Base-by-base conservation (phyloP, 1,140 invertebrate genomes). In the Drosophila kepulauana region DNA sequence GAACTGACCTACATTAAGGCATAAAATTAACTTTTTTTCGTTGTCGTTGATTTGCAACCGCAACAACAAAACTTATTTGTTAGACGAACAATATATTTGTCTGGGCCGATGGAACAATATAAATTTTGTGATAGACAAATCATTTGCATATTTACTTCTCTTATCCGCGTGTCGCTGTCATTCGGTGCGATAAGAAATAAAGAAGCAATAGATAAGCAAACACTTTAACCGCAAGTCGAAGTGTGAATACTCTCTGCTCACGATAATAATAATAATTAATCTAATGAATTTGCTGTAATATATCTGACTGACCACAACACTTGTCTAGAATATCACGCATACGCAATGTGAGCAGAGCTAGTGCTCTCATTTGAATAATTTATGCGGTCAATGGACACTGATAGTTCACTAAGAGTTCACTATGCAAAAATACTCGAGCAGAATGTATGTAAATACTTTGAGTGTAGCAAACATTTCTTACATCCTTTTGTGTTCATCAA, bases 1-100 rank as follows among this genome's bases (percentile, higher is more conserved):
- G 71, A 79, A 79, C 82, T 86, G 82, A 86, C 82, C 82, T 86
- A 79, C 82, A 75, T 76, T 65, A 62, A 79, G 45, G 13, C 33
- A 76, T 65, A 71, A 72, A 64, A 64, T 61, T 15, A 75, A 76
- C 70, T 65, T 65, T 56, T 45, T 62, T 75, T 61, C 10, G 6
- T 8, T 10, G 35, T 64, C 20, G 20, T 25, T 25, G 20, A 25
- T 25, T 25, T 25, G 49, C 38, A 73, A 58, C 58, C 25, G 11
- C 64, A 68, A 28, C 30, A 77, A 82, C 16, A 11, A 1, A 16
- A 13, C 6, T 7, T 20, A 75, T 16, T 41, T 43, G 28, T 28
- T 48, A 16, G 67, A 61, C 48, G 48, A 45, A 59, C 15, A 25
- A 49, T 48, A 20, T 59, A 43, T 61, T 62, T 59, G 6, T 46